These are phyloP conservation scores for Chrysomela aeneicollis DNA, from an alignment of 2,888 invertebrate genomes.

Conservation along the genomic window DNA sequence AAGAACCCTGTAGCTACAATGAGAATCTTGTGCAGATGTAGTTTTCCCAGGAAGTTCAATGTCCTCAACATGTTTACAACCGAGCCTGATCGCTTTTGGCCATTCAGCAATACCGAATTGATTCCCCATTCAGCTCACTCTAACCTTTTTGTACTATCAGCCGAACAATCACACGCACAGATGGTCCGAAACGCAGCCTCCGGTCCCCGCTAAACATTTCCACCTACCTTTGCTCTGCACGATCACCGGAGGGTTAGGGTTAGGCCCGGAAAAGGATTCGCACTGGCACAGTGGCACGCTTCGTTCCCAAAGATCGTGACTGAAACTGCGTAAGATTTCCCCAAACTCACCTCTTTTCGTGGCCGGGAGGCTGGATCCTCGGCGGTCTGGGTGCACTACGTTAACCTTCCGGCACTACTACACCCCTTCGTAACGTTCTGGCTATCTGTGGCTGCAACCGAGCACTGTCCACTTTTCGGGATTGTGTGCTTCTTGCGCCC, in stretches of 20 bases:
- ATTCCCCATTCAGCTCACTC: neutral
- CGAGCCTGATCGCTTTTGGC: neutral
- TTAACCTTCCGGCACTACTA: conserved; percentile 38
- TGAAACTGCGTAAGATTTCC: conserved; percentile 43
- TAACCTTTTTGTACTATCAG: no score
- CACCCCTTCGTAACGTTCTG: conserved; percentile 48
- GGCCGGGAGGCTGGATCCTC: conserved; percentile 30
- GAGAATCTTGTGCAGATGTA: no score
- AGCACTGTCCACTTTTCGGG: conserved; percentile 45
- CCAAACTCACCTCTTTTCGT: conserved; percentile 45
- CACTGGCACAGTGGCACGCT: conserved; percentile 37
- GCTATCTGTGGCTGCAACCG: conserved; percentile 40
- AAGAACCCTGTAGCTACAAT: no score
- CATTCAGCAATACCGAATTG: neutral
- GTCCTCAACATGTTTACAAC: neutral
- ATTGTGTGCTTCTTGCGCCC: conserved; percentile 47
- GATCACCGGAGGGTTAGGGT: neutral
- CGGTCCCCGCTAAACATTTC: neutral
- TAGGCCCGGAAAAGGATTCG: conserved; percentile 38
- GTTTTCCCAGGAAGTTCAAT: neutral
- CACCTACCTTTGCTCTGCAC: neutral
- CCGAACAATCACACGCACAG: neutral
- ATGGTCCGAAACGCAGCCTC: neutral
- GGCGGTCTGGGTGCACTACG: conserved; percentile 41
- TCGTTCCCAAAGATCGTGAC: conserved; percentile 45